Percentiles rank a stretch among this genome's conserved stretches.
Evolutionary conservation across 1,140 invertebrate genomes (phyloP).

Genomic region (Caerostris extrusa): DNA sequence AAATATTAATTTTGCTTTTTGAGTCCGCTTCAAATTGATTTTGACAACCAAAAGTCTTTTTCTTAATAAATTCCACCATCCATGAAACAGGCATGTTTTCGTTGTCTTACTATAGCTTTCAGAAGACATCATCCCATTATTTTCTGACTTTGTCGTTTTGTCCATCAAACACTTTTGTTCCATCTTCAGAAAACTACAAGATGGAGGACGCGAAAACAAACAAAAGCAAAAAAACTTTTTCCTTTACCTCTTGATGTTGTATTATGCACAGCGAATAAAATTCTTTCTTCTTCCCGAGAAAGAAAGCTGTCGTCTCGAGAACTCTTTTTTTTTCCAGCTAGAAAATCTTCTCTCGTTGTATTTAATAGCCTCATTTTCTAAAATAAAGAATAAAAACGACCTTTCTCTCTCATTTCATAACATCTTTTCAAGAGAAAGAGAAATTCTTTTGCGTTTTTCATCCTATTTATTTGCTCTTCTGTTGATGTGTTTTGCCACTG

Average conservation of each 20-base stretch:
- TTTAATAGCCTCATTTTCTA: conserved; percentile 53
- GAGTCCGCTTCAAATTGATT: background rate
- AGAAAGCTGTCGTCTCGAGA: conserved; percentile 56
- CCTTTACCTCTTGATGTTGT: conserved; percentile 50
- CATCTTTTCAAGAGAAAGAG: conserved; percentile 36
- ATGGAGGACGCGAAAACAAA: background rate
- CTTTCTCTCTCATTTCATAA: conserved; percentile 38
- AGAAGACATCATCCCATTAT: conserved; percentile 36
- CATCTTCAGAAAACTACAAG: background rate
- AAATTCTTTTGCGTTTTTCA: conserved; percentile 57
- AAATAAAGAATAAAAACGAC: conserved; percentile 38
- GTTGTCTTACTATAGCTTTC: background rate
- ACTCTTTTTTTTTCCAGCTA: background rate
- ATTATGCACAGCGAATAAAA: conserved; percentile 59
- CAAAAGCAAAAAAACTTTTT: background rate
- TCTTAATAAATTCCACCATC: background rate
- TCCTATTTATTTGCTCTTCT: conserved; percentile 57
- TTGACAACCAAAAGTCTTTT: background rate
- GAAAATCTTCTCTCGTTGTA: conserved; percentile 54
- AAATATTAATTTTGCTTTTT: conserved; percentile 9
- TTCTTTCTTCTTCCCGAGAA: background rate
- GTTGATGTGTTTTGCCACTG: conserved; percentile 17
- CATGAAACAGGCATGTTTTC: conserved; percentile 12
- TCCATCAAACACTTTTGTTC: conserved; percentile 49
- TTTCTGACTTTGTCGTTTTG: conserved; percentile 34